Conservation (phyloP, 2,797 vertebrate genomes). For the Cossypha polioptera region DNA sequence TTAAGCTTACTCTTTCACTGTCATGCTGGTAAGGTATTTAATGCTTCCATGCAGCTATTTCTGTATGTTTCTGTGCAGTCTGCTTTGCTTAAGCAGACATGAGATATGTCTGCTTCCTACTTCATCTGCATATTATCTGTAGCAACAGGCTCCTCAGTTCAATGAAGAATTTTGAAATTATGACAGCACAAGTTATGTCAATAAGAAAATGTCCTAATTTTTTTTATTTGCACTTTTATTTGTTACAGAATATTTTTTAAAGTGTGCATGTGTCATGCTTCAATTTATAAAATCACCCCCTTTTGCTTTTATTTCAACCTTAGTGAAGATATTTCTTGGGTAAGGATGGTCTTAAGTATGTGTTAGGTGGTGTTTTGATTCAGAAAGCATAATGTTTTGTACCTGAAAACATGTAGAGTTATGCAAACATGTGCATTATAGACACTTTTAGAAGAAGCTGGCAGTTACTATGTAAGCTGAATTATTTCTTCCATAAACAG, state of each 20-base stretch:
- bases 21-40: neutral
- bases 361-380: neutral
- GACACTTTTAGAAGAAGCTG: slow-evolving; percentile 21
- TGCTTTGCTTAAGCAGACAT: neutral
- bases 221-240: neutral
- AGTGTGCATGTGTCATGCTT: neutral
- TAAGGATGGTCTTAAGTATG: neutral
- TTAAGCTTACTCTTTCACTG: neutral
- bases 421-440: slow-evolving; percentile 3
- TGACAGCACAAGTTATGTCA: neutral
- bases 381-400: neutral
- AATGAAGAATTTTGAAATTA: neutral
- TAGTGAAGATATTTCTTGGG: neutral
- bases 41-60: neutral
- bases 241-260: neutral
- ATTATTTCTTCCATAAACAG: slow-evolving; percentile 31
- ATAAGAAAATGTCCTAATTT: neutral
- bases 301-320: neutral
- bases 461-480: neutral
- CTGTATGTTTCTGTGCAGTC: neutral
- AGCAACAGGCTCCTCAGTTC: neutral
- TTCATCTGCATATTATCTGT: slow-evolving; percentile 5
- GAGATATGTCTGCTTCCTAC: neutral
- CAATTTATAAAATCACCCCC: neutral
- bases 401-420: neutral